A percentile compares a stretch with the other conserved stretches of the same genome.
Conservation (phyloP, 2,797 vertebrate species). For the Coccyzus lansbergi region DNA sequence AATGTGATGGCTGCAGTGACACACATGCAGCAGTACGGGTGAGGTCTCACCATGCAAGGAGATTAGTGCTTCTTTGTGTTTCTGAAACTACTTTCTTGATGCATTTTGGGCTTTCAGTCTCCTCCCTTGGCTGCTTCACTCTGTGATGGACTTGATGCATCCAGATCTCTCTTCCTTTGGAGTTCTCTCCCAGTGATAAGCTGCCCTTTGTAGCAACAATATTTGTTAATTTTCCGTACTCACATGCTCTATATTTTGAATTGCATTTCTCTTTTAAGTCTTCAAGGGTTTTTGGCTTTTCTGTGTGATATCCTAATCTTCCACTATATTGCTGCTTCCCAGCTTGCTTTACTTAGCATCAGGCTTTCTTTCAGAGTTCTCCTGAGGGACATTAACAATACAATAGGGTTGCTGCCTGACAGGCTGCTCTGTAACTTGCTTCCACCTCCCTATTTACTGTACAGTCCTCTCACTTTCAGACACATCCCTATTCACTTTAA, state of each 20-base stretch:
- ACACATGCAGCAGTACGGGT: background rate
- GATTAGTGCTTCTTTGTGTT: background rate
- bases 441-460: background rate
- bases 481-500: background rate
- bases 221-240: background rate
- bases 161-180: background rate
- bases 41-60: background rate
- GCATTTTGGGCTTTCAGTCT: background rate
- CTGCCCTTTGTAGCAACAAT: background rate
- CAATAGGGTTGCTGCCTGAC: background rate
- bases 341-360: background rate
- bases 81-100: background rate
- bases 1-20: background rate
- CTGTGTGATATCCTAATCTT: background rate
- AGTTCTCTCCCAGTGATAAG: background rate
- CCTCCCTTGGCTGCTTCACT: rapidly evolving
- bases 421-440: background rate
- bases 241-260: background rate
- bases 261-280: background rate
- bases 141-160: background rate
- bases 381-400: background rate
- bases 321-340: background rate
- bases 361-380: background rate
- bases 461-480: background rate
- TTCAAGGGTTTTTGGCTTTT: background rate